Percentiles rank a stretch among this genome's conserved stretches.
Conservation (phyloP, 2,888 invertebrate genomes). For the Perdita meconis region DNA sequence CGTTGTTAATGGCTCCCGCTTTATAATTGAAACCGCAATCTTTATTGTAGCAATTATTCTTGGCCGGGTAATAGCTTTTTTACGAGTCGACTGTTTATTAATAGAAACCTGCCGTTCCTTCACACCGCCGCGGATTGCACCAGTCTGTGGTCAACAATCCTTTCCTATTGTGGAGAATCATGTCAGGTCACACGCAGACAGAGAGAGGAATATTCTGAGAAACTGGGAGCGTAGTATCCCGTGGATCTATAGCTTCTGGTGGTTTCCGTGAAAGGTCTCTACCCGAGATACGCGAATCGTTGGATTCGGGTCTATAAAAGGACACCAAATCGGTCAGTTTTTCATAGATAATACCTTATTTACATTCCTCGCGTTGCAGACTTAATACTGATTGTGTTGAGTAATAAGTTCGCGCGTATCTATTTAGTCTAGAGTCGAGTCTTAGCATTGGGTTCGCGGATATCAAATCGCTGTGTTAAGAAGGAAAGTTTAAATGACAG, state of each 20-base stretch:
- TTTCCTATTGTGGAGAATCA: conserved; percentile 56
- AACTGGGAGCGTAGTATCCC: conserved; percentile 1
- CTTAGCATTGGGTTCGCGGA: too few relatives aligned
- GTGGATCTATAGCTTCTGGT: neutral
- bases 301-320: neutral
- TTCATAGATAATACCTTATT: too few relatives aligned
- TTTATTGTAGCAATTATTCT: conserved; percentile 61
- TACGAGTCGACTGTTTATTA: conserved; percentile 51
- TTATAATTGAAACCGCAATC: conserved; percentile 63
- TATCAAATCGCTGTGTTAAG: too few relatives aligned
- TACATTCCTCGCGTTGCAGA: too few relatives aligned
- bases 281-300: neutral
- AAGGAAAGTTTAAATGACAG: too few relatives aligned
- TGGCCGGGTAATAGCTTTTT: conserved; percentile 42
- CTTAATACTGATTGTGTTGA: too few relatives aligned
- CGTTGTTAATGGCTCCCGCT: conserved; percentile 48
- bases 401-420: too few relatives aligned
- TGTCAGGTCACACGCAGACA: conserved; percentile 48
- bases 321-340: too few relatives aligned
- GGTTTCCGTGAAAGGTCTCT: conserved; percentile 9
- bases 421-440: too few relatives aligned
- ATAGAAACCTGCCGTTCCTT: conserved; percentile 34
- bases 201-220: conserved; percentile 36
- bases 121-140: conserved; percentile 7
- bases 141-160: conserved; percentile 53